Percentiles rank a stretch among this genome's conserved stretches.
phyloP scores from a whole-genome alignment of 1,140 invertebrate genomes.

The Pseudomyrmex cubaensis region DNA sequence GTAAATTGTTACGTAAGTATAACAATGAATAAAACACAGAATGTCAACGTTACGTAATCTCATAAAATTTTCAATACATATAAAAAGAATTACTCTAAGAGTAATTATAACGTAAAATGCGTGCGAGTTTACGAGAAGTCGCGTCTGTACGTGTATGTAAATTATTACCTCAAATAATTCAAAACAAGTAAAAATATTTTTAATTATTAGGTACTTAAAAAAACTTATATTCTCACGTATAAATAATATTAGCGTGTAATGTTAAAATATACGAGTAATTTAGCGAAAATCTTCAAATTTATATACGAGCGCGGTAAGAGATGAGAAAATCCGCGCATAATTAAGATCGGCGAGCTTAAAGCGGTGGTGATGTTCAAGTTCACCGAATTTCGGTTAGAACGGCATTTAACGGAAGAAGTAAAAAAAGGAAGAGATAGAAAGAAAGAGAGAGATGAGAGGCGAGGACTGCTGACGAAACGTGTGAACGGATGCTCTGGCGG shows the following conservation, averaged over 20 bases:
- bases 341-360: conserved; percentile 65
- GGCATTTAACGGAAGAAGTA: conserved; percentile 52
- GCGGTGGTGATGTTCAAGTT: conserved; percentile 63
- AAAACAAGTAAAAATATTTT: background rate
- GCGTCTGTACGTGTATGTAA: background rate
- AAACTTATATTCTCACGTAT: no score
- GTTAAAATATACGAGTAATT: background rate
- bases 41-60: no score
- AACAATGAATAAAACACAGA: background rate
- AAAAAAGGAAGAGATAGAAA: background rate
- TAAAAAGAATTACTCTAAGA: background rate
- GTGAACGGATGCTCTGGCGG: conserved; percentile 42
- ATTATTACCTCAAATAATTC: background rate
- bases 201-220: no score
- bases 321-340: conserved; percentile 59
- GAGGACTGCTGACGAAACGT: conserved; percentile 56
- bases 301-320: background rate
- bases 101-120: no score
- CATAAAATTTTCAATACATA: no score
- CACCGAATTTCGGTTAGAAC: conserved; percentile 69
- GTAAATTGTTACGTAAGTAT: conserved; percentile 35
- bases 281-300: conserved; percentile 27
- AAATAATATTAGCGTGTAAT: background rate
- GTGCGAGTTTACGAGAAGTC: no score
- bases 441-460: background rate